Percentiles rank a stretch among this genome's conserved stretches.
Conservation (phyloP, 2,113 vertebrate genomes). For the Phocoena phocoena region DNA sequence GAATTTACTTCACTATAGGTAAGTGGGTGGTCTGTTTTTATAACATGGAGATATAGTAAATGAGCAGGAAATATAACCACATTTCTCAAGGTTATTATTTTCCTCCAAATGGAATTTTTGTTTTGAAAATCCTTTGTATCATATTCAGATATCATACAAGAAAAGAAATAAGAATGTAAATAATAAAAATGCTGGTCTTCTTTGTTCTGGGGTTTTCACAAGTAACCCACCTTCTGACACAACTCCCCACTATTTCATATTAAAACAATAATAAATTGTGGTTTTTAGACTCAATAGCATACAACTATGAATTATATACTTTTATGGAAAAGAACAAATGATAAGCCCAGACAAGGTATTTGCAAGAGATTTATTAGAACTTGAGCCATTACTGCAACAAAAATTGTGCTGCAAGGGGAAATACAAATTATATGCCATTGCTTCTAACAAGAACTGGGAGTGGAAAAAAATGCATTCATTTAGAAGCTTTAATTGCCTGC, state of each 20-base stretch:
- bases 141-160: neutral
- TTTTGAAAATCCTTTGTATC: neutral
- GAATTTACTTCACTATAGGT: neutral
- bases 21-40: neutral
- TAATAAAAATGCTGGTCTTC: neutral
- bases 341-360: conserved; percentile 41
- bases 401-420: conserved; percentile 60
- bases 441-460: conserved; percentile 50
- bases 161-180: conserved; percentile 20
- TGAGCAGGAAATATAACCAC: neutral
- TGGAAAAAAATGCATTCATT: conserved; percentile 41
- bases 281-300: conserved; percentile 32
- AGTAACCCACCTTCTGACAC: neutral
- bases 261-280: conserved; percentile 34
- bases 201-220: neutral
- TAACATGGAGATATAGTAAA: neutral
- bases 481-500: conserved; percentile 77
- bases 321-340: conserved; percentile 56
- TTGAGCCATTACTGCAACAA: conserved; percentile 31
- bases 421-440: conserved; percentile 69
- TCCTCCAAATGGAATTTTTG: neutral
- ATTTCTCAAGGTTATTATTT: neutral
- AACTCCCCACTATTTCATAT: neutral
- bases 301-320: conserved; percentile 43
- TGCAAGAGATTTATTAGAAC: conserved; percentile 56